Evolutionary conservation across 2,113 vertebrate genomes (phyloP).

Genomic region (Poeciliopsis retropinna): DNA sequence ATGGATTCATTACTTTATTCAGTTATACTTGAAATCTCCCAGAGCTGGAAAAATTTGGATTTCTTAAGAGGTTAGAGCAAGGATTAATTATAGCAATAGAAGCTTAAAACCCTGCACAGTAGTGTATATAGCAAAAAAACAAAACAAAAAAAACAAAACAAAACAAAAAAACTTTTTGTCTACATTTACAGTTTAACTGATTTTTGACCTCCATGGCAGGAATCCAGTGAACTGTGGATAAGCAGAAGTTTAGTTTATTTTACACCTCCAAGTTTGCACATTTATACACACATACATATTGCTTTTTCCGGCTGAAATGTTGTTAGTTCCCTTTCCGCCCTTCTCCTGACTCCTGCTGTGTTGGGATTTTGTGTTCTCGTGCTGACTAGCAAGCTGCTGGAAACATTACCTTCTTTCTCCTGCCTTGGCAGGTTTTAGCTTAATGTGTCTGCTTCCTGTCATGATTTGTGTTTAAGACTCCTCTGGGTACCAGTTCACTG

Average conservation of each 20-base stretch:
- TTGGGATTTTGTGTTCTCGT: not conserved
- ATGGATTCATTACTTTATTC: too few relatives aligned
- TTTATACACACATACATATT: slow-evolving; percentile 1
- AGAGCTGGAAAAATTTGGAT: too few relatives aligned
- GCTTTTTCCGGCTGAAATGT: not conserved
- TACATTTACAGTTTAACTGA: not conserved
- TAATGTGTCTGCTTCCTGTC: slow-evolving; percentile 56
- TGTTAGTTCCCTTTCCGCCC: not conserved
- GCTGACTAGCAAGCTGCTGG: slow-evolving; percentile 38
- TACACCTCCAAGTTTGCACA: not conserved
- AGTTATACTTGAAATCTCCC: too few relatives aligned
- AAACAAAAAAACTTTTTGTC: too few relatives aligned
- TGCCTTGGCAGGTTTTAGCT: slow-evolving; percentile 25
- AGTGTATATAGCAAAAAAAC: too few relatives aligned
- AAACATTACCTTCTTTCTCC: slow-evolving; percentile 48
- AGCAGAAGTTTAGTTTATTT: not conserved
- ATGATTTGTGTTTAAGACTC: slow-evolving; percentile 49
- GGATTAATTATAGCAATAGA: too few relatives aligned
- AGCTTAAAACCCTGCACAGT: too few relatives aligned
- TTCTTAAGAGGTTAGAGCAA: too few relatives aligned
- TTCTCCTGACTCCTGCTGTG: not conserved
- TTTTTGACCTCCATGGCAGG: not conserved
- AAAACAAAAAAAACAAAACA: too few relatives aligned
- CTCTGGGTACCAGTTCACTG: slow-evolving; percentile 26
- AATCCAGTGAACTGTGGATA: not conserved